These are phyloP conservation scores for Aurelia sp. DNA, from an alignment of 30 jellyfish, hydroid and myxozoan genomes.

Conservation along the genomic window DNA sequence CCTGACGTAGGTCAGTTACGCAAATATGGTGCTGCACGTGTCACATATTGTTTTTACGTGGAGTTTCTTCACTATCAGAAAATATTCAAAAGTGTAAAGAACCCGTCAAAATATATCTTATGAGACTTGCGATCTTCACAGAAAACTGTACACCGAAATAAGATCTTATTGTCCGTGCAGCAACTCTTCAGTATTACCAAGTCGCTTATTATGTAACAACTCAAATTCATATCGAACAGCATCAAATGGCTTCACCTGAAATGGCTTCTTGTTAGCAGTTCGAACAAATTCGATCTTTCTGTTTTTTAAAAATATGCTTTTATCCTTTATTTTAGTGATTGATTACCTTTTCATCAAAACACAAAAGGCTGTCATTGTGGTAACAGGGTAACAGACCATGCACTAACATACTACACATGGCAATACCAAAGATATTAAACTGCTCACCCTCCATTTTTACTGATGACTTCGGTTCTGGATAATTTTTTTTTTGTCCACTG, in stretches of 20 bases:
- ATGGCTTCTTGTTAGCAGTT: not conserved
- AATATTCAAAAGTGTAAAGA: not conserved
- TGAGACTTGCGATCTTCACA: not conserved
- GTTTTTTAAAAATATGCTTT: constrained; percentile 1
- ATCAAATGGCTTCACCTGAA: constrained; percentile 7
- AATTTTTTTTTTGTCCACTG: no score
- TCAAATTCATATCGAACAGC: not conserved
- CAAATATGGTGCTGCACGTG: no score
- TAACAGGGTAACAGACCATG: not conserved
- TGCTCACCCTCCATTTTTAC: no score
- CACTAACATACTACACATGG: not conserved
- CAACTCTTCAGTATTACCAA: not conserved
- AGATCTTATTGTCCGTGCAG: constrained; percentile 3
- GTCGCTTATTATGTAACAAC: constrained; percentile 6
- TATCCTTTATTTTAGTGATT: not conserved
- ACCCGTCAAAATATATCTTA: not conserved
- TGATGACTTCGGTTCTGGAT: no score
- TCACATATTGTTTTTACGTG: no score
- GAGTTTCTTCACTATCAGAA: not conserved
- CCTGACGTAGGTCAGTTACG: no score
- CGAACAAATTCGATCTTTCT: not conserved
- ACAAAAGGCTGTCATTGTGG: constrained; percentile 2
- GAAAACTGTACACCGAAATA: not conserved
- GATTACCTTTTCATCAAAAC: not conserved
- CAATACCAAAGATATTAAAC: not conserved